These are phyloP conservation scores for Glossosoma conforme DNA, from an alignment of 1,140 invertebrate species.

Conservation along the genomic window DNA sequence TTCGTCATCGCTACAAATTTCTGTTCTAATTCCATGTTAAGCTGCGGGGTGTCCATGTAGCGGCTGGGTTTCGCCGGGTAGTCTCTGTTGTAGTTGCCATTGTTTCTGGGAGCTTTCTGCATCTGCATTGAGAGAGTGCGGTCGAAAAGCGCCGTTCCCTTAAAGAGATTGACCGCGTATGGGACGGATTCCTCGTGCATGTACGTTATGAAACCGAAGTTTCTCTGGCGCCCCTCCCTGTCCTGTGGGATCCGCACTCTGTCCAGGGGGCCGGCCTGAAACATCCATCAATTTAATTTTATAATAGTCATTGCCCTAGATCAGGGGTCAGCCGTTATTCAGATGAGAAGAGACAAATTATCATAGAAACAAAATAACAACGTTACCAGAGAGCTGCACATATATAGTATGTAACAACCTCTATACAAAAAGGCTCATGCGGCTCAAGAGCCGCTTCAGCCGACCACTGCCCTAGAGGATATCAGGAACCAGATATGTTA, in stretches of 20 bases:
- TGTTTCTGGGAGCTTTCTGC: slow-evolving; percentile 8
- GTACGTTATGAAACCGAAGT: slow-evolving; percentile 71
- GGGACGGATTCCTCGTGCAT: slow-evolving; percentile 66
- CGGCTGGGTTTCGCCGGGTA: slow-evolving; percentile 33
- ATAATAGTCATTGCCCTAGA: too few species aligned
- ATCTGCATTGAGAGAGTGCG: slow-evolving; percentile 43
- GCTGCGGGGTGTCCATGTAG: slow-evolving; percentile 36
- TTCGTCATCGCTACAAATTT: slow-evolving; percentile 43
- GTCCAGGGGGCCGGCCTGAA: slow-evolving; percentile 71
- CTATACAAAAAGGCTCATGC: too few species aligned
- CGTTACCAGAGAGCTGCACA: too few species aligned
- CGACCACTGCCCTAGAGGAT: too few species aligned
- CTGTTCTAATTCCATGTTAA: slow-evolving; percentile 34
- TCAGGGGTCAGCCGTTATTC: too few species aligned
- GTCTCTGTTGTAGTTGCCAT: slow-evolving; percentile 30
- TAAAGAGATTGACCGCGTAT: slow-evolving; percentile 67
- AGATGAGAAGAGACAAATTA: too few species aligned
- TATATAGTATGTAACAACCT: too few species aligned
- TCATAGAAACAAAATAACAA: too few species aligned
- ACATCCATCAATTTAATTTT: slow-evolving; percentile 24
- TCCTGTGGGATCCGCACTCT: slow-evolving; percentile 68
- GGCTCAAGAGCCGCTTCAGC: too few species aligned
- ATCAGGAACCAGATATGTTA: too few species aligned
- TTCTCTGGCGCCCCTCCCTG: slow-evolving; percentile 60
- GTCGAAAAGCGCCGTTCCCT: slow-evolving; percentile 56